phyloP scores from a whole-genome alignment of 2,797 vertebrate genomes.

The Epinephelus malabaricus region DNA sequence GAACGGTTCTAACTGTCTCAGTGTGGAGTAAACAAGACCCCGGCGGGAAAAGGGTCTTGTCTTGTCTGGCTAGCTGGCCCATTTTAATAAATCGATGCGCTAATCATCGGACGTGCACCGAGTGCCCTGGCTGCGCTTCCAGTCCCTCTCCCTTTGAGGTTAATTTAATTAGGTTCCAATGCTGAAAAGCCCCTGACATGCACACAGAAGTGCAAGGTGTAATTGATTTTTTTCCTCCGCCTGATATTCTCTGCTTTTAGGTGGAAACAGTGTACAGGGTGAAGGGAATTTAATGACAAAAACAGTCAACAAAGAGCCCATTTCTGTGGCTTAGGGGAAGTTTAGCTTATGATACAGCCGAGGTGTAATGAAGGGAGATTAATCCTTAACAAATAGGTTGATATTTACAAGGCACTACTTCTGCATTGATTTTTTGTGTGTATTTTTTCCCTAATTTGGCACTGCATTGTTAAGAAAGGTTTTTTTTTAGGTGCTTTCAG shows the following conservation, averaged over 20 bases:
- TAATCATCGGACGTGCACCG: constrained; percentile 79
- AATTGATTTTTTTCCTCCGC: constrained; percentile 80
- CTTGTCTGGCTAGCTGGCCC: constrained; percentile 63
- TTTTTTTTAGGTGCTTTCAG: neutral
- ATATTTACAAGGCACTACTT: constrained; percentile 60
- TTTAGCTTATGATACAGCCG: constrained; percentile 67
- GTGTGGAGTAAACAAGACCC: constrained; percentile 83
- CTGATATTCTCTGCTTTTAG: constrained; percentile 71
- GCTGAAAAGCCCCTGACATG: constrained; percentile 70
- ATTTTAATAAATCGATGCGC: constrained; percentile 87
- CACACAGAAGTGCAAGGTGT: constrained; percentile 76
- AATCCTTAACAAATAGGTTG: constrained; percentile 75
- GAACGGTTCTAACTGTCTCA: constrained; percentile 60
- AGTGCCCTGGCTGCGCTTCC: constrained; percentile 69
- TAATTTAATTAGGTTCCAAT: constrained; percentile 86
- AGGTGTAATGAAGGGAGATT: constrained; percentile 74
- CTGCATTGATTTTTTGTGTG: constrained; percentile 39
- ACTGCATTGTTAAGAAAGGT: constrained; percentile 54
- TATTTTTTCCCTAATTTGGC: constrained; percentile 57
- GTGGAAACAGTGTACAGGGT: constrained; percentile 64
- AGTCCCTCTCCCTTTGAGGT: constrained; percentile 80
- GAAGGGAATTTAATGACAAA: constrained; percentile 81
- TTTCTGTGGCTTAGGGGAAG: constrained; percentile 74
- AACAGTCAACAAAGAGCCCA: constrained; percentile 76
- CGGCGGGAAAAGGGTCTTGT: constrained; percentile 62